Conservation (phyloP, 2,888 invertebrate species). For the Pachymerium ferrugineum region DNA sequence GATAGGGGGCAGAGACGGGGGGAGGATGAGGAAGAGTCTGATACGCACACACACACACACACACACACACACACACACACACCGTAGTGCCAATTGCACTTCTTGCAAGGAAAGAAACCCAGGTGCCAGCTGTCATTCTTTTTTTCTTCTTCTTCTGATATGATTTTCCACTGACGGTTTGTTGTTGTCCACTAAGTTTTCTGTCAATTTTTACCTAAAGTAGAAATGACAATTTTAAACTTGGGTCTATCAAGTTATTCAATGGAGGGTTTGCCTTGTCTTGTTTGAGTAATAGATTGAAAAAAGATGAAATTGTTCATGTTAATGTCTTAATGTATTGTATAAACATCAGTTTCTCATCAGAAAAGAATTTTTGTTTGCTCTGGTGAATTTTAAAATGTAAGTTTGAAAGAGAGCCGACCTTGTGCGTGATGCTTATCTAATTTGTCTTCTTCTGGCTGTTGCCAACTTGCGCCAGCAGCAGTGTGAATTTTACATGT, state of each 20-base stretch:
- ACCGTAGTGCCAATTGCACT: not conserved
- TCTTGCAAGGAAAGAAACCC: not conserved
- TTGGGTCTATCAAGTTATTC: too few species aligned
- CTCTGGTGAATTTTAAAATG: not conserved
- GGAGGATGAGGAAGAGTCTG: not conserved
- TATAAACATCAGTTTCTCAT: not conserved
- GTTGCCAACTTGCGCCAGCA: not conserved
- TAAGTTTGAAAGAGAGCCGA: not conserved
- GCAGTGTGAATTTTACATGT: constrained; percentile 27
- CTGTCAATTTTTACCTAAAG: not conserved
- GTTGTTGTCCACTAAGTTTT: not conserved
- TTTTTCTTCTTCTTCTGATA: too few species aligned
- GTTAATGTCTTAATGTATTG: not conserved
- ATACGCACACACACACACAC: not conserved
- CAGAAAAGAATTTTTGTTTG: not conserved
- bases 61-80: not conserved
- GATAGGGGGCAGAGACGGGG: not conserved
- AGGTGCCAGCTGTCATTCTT: constrained; percentile 15
- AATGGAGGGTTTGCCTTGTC: too few species aligned
- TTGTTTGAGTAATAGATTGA: not conserved
- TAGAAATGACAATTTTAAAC: too few species aligned
- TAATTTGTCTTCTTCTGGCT: not conserved
- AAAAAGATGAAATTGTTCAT: not conserved
- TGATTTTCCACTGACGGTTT: not conserved
- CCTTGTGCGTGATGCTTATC: constrained; percentile 20